A percentile compares a stretch with the other conserved stretches of the same genome.
phyloP scores from a whole-genome alignment of 2,797 vertebrate species.

The Eremophila alpestris region DNA sequence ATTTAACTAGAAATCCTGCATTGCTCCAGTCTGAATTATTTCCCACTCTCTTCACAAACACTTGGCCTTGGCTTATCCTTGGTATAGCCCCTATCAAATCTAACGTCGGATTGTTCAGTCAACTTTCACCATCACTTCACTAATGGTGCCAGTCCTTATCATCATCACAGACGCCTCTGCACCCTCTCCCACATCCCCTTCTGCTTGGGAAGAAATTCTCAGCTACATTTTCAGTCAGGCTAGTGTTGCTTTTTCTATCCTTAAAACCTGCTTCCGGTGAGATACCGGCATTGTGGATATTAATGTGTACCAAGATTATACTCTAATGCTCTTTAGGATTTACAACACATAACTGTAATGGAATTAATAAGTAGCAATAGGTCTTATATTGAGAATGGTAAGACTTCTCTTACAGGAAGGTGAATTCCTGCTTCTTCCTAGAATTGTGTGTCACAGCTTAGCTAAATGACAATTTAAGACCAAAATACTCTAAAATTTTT shows the following conservation, averaged over 20 bases:
- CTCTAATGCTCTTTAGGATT: background rate
- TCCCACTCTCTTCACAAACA: constrained; percentile 59
- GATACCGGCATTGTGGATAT: background rate
- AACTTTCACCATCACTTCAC: constrained; percentile 47
- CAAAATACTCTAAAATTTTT: background rate
- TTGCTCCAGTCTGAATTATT: background rate
- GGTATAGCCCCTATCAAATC: constrained; percentile 25
- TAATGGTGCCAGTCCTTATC: constrained; percentile 61
- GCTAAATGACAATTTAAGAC: background rate
- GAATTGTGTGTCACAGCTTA: background rate
- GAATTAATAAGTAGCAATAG: background rate
- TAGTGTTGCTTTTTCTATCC: background rate
- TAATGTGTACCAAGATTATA: background rate
- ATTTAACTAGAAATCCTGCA: background rate
- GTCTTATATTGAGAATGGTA: background rate
- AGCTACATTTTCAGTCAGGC: background rate
- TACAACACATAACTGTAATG: background rate
- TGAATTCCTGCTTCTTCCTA: background rate
- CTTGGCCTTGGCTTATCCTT: constrained; percentile 53
- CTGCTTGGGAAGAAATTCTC: constrained; percentile 3
- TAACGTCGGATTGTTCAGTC: background rate
- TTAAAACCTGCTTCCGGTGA: background rate
- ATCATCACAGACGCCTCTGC: constrained; percentile 41
- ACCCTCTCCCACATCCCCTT: background rate
- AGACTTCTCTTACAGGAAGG: background rate